Evolutionary conservation across 1,140 invertebrate species (phyloP), one percentile per base, ranked within the genome.

Genomic region (Drosophila malerkotliana): DNA sequence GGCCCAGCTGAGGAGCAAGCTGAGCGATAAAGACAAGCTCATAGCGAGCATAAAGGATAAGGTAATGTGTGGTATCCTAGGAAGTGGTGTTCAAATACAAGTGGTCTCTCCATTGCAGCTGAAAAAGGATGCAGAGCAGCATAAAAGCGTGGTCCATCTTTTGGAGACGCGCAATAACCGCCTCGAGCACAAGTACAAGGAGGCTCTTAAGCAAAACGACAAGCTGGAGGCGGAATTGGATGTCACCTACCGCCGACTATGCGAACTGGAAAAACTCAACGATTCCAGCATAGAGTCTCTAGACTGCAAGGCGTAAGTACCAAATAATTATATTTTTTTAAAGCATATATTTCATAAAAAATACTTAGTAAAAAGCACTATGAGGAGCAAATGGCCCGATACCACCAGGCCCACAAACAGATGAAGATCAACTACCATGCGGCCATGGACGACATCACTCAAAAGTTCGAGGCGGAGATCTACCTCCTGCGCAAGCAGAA

Each of bases 1-100:
- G 8, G 92, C 93, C 60, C 91, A 93, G 60, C 78, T 95, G 9
- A 90, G 92, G 32, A 92, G 92, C 53, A 94, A 94, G 90, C 94
- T 95, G 67, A 82, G 91, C 8, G 84, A 92, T 26, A 90, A 94
- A 24, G 92, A 92, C 52, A 92, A 93, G 79, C 90, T 93, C 68
- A 92, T 94, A 34, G 64, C n/a, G 0, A 1, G 6, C 0, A 28
- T 87, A 2, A 84, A 72, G 9, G 74, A 91, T 12, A 88, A 92
- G 74, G 93, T 83, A 0, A 44, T 37, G n/a, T 1, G 5, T 28
- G 5, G 4, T 6, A 28, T 18, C 18, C 18, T 18, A 4, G 4
- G 14, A 14, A 41, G 12, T 1, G 26, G 4, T 28, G 7, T 28
- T 28, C 26, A 1, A 44, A 7, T 44, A 8, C 7, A 44, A 18